Evolutionary conservation across 2,888 invertebrate species (phyloP).

Genomic region (Autographa pulchrina): DNA sequence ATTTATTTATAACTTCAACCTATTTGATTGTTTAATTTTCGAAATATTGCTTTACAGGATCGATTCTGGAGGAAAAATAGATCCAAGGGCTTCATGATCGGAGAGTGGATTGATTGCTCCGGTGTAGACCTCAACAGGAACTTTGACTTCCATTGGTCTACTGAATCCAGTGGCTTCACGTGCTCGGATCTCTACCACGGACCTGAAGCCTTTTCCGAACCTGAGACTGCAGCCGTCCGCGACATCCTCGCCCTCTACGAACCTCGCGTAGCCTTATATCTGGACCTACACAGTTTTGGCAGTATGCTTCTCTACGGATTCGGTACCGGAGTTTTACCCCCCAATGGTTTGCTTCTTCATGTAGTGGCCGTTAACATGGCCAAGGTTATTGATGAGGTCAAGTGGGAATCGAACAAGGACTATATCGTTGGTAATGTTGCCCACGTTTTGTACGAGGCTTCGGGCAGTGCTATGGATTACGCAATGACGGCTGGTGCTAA

Average conservation of each 20-base stretch:
- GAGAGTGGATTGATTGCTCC: conserved; percentile 77
- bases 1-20: too few species aligned
- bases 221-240: conserved; percentile 90
- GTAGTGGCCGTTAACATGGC: conserved; percentile 79
- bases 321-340: conserved; percentile 82
- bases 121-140: conserved; percentile 94
- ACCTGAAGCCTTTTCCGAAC: conserved; percentile 90
- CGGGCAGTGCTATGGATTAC: conserved; percentile 91
- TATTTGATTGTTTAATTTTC: not conserved
- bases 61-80: conserved; percentile 92
- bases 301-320: conserved; percentile 87
- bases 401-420: conserved; percentile 76
- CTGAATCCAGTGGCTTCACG: conserved; percentile 80
- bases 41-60: conserved; percentile 70
- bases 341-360: conserved; percentile 82
- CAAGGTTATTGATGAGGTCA: conserved; percentile 82
- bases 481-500: conserved; percentile 84
- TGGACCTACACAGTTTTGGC: conserved; percentile 94
- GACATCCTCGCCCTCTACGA: conserved; percentile 87
- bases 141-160: conserved; percentile 92
- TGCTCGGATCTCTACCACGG: conserved; percentile 92
- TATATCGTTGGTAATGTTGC: conserved; percentile 88
- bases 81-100: conserved; percentile 64
- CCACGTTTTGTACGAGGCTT: conserved; percentile 86
- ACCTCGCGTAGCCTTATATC: conserved; percentile 89